Conservation (phyloP, 2,113 vertebrate genomes). For the Zingel zingel region DNA sequence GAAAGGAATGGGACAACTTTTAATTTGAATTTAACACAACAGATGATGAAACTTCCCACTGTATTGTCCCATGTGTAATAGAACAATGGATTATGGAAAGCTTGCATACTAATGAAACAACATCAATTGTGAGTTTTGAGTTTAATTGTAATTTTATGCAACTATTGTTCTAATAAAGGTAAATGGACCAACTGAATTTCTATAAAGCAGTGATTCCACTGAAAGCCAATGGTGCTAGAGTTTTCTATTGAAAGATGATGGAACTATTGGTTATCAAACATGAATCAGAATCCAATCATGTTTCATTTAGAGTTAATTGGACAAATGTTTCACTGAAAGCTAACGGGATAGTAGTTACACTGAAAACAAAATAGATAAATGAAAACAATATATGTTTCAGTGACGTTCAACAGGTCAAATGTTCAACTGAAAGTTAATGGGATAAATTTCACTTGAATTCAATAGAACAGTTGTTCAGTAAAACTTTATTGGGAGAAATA, state of each 20-base stretch:
- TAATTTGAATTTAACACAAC: not conserved
- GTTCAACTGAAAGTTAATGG: not conserved
- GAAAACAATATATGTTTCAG: not conserved
- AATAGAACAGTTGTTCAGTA: not conserved
- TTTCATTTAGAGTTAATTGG: not conserved
- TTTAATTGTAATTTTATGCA: not conserved
- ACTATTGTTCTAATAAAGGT: not conserved
- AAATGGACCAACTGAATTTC: not conserved
- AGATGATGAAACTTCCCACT: not conserved
- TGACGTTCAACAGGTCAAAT: not conserved
- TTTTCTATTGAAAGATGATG: constrained; percentile 4
- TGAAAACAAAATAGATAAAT: not conserved
- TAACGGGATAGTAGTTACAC: not conserved
- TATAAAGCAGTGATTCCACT: not conserved
- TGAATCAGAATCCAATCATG: not conserved
- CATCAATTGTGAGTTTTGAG: not conserved
- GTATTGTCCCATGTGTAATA: not conserved
- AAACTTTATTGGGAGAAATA: not conserved
- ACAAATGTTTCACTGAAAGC: not conserved
- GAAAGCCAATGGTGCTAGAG: not conserved
- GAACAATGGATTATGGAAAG: not conserved
- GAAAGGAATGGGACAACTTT: not conserved
- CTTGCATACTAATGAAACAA: not conserved
- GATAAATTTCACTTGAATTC: not conserved
- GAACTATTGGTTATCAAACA: not conserved